Evolutionary conservation across 1,140 invertebrate genomes (phyloP).

Genomic region (Kradibia gibbosae): DNA sequence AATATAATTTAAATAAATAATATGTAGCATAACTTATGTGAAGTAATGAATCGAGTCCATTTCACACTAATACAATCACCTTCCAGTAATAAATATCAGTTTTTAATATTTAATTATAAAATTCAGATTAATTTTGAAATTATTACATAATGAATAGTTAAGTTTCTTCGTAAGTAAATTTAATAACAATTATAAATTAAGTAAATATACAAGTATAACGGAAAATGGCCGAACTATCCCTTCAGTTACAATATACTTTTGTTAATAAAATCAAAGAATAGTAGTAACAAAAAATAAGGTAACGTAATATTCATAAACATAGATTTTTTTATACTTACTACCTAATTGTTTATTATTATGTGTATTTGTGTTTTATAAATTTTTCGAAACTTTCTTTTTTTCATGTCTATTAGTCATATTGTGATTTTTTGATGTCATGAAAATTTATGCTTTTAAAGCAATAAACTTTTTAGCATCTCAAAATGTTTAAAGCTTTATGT

Average conservation of each 20-base stretch:
- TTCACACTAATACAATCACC: conserved; percentile 31
- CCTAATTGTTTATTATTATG: not conserved
- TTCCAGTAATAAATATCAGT: no score
- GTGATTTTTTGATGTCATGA: no score
- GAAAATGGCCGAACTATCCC: not conserved
- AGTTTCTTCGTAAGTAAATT: conserved; percentile 6
- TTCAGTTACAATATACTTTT: not conserved
- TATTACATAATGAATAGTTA: conserved; percentile 36
- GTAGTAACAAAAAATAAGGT: conserved; percentile 12
- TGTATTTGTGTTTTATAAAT: not conserved
- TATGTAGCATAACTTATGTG: conserved; percentile 42
- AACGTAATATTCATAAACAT: conserved; percentile 37
- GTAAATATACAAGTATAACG: not conserved
- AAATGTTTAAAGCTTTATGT: not conserved
- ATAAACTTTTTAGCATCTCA: conserved; percentile 42
- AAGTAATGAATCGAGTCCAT: conserved; percentile 41
- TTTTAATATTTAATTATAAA: not conserved
- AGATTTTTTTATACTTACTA: conserved; percentile 26
- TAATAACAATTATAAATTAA: not conserved
- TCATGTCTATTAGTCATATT: no score
- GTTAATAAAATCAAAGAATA: conserved; percentile 6
- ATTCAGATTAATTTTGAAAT: conserved; percentile 45
- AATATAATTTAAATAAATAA: not conserved
- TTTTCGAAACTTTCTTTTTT: not conserved
- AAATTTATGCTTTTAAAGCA: conserved; percentile 46